Evolutionary conservation across 2,888 invertebrate species (phyloP).

Genomic region (Odontocerum albicorne): DNA sequence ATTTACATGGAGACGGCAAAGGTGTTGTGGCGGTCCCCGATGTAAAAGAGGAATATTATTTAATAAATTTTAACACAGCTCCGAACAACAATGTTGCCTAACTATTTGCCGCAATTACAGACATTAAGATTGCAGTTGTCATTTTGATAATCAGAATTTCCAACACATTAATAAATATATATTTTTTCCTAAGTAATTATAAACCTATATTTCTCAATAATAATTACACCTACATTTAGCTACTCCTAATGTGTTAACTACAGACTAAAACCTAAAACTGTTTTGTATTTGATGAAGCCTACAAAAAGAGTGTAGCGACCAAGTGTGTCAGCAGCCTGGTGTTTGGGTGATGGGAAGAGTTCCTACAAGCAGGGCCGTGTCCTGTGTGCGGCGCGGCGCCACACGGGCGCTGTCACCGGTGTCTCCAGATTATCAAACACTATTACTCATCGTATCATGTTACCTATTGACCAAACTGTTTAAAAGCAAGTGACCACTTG

Average conservation of each 20-base stretch:
- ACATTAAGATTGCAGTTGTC: conserved; percentile 31
- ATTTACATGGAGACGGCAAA: not conserved
- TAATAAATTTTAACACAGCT: conserved; percentile 22
- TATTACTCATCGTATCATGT: conserved; percentile 14
- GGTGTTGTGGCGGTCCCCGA: not conserved
- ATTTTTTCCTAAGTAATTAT: conserved; percentile 36
- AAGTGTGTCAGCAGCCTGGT: no score
- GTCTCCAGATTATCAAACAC: conserved; percentile 9
- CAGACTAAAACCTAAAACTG: conserved; percentile 28
- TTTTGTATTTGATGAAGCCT: conserved; percentile 29
- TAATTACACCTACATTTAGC: conserved; percentile 36
- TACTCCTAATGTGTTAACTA: conserved; percentile 36
- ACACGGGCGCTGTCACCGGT: not conserved
- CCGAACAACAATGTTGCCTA: conserved; percentile 24
- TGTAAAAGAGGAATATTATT: conserved; percentile 16
- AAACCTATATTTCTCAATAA: conserved; percentile 35
- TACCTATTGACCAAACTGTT: conserved; percentile 20
- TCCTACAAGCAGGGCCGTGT: no score
- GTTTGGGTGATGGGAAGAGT: no score
- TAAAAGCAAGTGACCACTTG: conserved; percentile 20
- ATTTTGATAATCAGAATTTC: conserved; percentile 33
- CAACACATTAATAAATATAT: conserved; percentile 37
- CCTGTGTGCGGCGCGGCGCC: not conserved
- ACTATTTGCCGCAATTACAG: conserved; percentile 28
- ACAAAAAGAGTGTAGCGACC: conserved; percentile 10